Conservation (phyloP, 2,797 vertebrate species). For the Silurus lanzhouensis region DNA sequence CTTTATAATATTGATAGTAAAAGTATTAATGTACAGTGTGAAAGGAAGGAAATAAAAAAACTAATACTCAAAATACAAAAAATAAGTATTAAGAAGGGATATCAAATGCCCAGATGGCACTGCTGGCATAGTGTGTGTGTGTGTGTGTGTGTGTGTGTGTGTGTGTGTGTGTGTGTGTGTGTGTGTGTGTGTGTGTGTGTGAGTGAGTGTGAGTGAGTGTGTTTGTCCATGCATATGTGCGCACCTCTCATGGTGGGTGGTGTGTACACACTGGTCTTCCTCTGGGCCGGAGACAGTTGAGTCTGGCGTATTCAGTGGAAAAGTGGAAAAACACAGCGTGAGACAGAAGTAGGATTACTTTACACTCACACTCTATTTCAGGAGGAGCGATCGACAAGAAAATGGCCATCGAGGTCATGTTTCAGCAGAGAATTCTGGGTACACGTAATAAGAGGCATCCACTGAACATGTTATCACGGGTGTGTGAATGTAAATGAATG, state of each 20-base stretch:
- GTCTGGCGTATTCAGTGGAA: conserved; percentile 63
- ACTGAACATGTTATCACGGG: not conserved
- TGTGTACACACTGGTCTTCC: conserved; percentile 85
- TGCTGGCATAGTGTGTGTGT: too few species aligned
- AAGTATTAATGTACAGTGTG: not conserved
- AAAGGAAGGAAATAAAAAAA: not conserved
- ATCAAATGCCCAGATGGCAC: not conserved
- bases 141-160: not conserved
- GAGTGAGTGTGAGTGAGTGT: conserved; percentile 16
- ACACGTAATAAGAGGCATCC: conserved; percentile 12
- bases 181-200: conserved; percentile 24
- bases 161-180: conserved; percentile 9
- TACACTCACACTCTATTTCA: conserved; percentile 64
- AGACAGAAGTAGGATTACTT: conserved; percentile 51
- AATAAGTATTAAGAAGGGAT: not conserved
- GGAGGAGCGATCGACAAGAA: conserved; percentile 57
- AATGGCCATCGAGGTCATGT: conserved; percentile 25
- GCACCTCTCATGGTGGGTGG: conserved; percentile 84
- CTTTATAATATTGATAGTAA: not conserved
- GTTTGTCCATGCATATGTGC: conserved; percentile 22
- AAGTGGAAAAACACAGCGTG: conserved; percentile 42
- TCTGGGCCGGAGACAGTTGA: conserved; percentile 78
- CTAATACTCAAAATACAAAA: not conserved
- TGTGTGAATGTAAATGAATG: not conserved
- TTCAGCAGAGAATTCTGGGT: conserved; percentile 36